Base-by-base conservation (phyloP, 2,797 vertebrate species). In the Tamandua tetradactyla region DNA sequence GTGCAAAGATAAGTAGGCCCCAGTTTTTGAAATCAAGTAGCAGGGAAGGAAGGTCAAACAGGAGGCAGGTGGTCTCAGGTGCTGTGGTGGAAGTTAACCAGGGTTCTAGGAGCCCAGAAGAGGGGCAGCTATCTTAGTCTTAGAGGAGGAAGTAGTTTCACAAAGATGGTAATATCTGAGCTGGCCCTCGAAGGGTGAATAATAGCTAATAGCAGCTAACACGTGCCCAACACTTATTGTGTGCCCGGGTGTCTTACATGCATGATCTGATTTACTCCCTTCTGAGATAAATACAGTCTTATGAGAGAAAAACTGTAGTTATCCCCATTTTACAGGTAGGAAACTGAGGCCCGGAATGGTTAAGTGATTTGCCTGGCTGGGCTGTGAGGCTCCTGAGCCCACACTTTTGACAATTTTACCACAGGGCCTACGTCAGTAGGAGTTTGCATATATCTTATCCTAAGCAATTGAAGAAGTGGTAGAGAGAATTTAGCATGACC, bases 11-110 rank as follows among this genome's bases (percentile, higher is more conserved):
- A 95, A 68, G 52, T 64, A 85, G 68, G 47, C 49, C 49, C 64
- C 69, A 44, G 40, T 59, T 37, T 74, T 96, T 92, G 57, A 90
- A 78, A 84, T 81, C 59, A 94, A 75, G 44, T 89, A 91, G 87
- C 32, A 74, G 78, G 30, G 83, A 42, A 94, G 49, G 71, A 82
- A 87, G 83, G 52, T 89, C 59, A 87, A 79, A n/a, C 76, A 89
- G 85, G 79, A 47, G 83, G 69, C 71, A 93, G 64, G 82, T 64
- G 74, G 61, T 94, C 68, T 94, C 87, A 93, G 94, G 72, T 95
- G 35, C 68, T 83, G 30, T 64, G 81, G 32, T 57, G 76, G 71
- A 94, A 91, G 44, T 85, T 72, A 88, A 72, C 47, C 74, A 94
- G 64, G 35, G 23, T 74, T 92, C 78, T 86, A 80, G 64, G 62